These are phyloP conservation scores for Sebastes nivosus DNA, from an alignment of 2,797 vertebrate genomes.

Conservation along the genomic window DNA sequence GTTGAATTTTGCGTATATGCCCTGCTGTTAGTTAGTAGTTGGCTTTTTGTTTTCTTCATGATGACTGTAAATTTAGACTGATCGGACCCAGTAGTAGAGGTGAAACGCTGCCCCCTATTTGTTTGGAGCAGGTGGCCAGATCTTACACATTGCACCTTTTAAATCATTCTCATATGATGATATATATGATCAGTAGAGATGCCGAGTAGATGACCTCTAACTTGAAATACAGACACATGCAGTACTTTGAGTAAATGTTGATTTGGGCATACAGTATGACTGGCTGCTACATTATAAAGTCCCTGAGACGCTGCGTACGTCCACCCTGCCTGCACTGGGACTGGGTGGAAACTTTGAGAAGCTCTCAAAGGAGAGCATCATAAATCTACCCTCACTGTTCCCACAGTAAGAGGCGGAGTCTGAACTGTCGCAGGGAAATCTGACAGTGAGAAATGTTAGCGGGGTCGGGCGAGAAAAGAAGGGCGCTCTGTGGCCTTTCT, in stretches of 20 bases:
- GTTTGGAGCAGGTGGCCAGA: too few species aligned
- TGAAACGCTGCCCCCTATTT: too few species aligned
- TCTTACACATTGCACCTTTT: too few species aligned
- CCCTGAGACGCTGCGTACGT: background rate
- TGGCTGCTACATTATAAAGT: background rate
- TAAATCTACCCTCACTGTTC: background rate
- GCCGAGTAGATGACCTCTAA: background rate
- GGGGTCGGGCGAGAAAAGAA: background rate
- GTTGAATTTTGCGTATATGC: too few species aligned
- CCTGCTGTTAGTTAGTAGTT: too few species aligned
- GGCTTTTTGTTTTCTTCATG: too few species aligned
- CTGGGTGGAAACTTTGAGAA: conserved; percentile 17
- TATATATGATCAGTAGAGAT: background rate
- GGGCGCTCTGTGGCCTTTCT: conserved; percentile 6
- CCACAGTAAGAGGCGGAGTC: conserved; percentile 16
- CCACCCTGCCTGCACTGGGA: background rate
- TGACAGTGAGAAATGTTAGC: background rate
- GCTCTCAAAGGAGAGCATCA: background rate
- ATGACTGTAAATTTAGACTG: too few species aligned
- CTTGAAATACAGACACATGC: background rate
- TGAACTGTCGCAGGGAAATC: background rate
- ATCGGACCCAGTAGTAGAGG: too few species aligned
- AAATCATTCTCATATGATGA: background rate
- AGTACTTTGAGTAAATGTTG: background rate
- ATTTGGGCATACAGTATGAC: background rate